A percentile compares a stretch with the other conserved stretches of the same genome.
These are phyloP conservation scores for Hemibagrus guttatus DNA, from an alignment of 2,797 vertebrate genomes.

Conservation along the genomic window DNA sequence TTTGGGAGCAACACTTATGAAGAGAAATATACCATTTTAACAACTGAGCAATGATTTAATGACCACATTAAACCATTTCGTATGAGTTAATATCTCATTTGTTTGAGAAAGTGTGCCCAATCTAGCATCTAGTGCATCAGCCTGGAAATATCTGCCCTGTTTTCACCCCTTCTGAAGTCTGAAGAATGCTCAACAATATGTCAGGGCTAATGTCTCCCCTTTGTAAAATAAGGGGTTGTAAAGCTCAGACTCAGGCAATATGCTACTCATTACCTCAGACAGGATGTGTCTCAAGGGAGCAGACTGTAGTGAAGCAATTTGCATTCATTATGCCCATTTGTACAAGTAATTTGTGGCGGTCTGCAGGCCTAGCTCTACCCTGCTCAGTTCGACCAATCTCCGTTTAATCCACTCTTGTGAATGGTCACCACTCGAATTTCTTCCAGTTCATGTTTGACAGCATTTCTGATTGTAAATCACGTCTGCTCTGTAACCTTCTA, in stretches of 20 bases:
- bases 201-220: slow-evolving; percentile 48
- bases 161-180: slow-evolving; percentile 4
- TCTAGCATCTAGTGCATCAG: neutral
- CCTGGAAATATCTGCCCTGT: neutral
- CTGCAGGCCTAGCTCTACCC: slow-evolving; percentile 34
- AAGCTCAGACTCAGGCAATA: slow-evolving; percentile 49
- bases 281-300: slow-evolving; percentile 40
- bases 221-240: slow-evolving; percentile 40
- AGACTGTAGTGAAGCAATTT: slow-evolving; percentile 50
- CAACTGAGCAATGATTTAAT: neutral
- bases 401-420: neutral
- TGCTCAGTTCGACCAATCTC: slow-evolving; percentile 35
- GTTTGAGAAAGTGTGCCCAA: slow-evolving; percentile 21
- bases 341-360: slow-evolving; percentile 45
- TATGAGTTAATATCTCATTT: slow-evolving; percentile 27
- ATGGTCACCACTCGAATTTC: neutral
- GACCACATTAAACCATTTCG: neutral
- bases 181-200: slow-evolving; percentile 32
- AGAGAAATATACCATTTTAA: neutral
- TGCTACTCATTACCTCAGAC: slow-evolving; percentile 56
- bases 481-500: neutral
- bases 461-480: neutral
- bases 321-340: slow-evolving; percentile 56
- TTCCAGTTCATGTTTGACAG: neutral
- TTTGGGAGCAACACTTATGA: neutral